These are phyloP conservation scores for Vidua macroura DNA, from an alignment of 2,113 vertebrate genomes.

Conservation along the genomic window DNA sequence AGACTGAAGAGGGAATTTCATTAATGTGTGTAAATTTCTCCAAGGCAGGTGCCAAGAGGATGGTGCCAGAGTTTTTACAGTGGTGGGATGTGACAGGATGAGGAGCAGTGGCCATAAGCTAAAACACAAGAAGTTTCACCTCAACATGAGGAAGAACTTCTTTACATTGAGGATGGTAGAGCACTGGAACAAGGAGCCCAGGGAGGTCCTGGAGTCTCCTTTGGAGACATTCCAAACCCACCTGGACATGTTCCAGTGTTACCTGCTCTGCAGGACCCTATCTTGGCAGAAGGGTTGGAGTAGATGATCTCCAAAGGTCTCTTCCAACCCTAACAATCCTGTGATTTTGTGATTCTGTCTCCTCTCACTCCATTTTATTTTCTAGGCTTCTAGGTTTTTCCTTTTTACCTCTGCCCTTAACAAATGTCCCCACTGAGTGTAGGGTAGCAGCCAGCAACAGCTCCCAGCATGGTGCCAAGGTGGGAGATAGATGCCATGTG, in stretches of 20 bases:
- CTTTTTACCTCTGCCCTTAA: background rate
- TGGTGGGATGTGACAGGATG: background rate
- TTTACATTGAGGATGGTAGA: background rate
- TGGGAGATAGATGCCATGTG: accelerated
- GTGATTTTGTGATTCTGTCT: background rate
- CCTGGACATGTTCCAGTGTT: accelerated
- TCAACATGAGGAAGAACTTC: background rate
- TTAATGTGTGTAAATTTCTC: background rate
- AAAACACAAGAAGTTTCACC: background rate
- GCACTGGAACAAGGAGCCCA: background rate
- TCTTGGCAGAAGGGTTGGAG: background rate
- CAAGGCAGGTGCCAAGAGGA: accelerated
- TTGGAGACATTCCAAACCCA: background rate
- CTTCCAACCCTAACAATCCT: background rate
- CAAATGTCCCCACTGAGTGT: accelerated
- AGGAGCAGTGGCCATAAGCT: background rate
- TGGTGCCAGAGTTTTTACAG: background rate
- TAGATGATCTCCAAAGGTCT: background rate
- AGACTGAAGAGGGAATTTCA: background rate
- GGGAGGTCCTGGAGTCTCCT: background rate
- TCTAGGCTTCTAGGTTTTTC: background rate
- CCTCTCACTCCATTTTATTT: background rate
- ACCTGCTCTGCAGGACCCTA: background rate
- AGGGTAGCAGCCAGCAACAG: background rate
- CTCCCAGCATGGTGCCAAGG: accelerated